These are phyloP conservation scores for Bombylius major DNA, from an alignment of 2,888 invertebrate species.

Conservation along the genomic window DNA sequence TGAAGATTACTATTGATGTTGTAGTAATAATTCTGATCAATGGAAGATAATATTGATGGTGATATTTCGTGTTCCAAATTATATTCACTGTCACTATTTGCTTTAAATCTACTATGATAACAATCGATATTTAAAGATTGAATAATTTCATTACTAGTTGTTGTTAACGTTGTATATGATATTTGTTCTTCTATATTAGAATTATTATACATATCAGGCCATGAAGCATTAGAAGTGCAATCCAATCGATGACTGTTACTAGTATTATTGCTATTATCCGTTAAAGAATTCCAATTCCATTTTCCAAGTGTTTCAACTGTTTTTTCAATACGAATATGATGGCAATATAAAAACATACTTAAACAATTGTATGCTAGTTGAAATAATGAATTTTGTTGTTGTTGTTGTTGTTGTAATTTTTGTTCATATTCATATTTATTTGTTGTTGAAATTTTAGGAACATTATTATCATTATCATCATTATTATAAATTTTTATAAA, in stretches of 20 bases:
- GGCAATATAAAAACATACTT: slow-evolving; percentile 25
- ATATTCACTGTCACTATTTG: too few relatives aligned
- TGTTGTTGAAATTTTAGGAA: not conserved
- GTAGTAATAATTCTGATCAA: too few relatives aligned
- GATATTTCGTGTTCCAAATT: too few relatives aligned
- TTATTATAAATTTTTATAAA: not conserved
- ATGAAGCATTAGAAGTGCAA: slow-evolving; percentile 3
- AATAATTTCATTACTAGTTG: too few relatives aligned
- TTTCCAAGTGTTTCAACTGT: not conserved
- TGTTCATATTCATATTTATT: not conserved
- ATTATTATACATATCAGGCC: not conserved
- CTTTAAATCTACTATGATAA: too few relatives aligned
- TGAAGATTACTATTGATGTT: too few relatives aligned
- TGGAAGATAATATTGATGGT: too few relatives aligned
- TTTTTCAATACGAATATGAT: not conserved
- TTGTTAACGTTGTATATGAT: too few relatives aligned
- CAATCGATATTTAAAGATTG: too few relatives aligned
- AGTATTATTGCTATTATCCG: not conserved
- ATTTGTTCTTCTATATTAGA: too few relatives aligned
- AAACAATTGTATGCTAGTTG: slow-evolving; percentile 19
- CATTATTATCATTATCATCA: not conserved
- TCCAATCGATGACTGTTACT: not conserved
- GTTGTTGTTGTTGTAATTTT: not conserved
- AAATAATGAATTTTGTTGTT: not conserved
- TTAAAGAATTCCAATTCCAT: not conserved